Percentiles rank a stretch among this genome's conserved stretches.
Conservation (phyloP, 2,113 vertebrate genomes). For the Butorides virescens region DNA sequence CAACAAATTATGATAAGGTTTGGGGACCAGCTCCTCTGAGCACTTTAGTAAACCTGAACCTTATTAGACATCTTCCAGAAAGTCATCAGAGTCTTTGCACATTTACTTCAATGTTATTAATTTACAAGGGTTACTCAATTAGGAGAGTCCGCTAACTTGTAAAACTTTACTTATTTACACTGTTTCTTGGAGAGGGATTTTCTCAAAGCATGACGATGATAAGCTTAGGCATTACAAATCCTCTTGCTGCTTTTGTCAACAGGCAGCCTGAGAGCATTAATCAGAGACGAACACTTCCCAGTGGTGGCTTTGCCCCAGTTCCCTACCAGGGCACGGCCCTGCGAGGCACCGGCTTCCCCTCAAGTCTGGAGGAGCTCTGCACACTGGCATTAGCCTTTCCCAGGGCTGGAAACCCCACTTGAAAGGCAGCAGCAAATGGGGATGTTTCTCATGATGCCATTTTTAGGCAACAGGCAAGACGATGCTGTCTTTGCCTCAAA, state of each 20-base stretch:
- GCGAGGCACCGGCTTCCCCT: not conserved
- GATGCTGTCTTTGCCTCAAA: not conserved
- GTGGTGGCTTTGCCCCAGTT: not conserved
- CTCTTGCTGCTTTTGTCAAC: conserved; percentile 53
- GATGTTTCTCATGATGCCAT: not conserved
- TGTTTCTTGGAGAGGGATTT: conserved; percentile 37
- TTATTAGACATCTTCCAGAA: conserved; percentile 17
- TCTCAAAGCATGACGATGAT: conserved; percentile 38
- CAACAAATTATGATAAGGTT: not conserved
- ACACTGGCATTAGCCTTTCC: not conserved
- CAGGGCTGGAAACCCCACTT: not conserved
- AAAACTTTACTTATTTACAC: conserved; percentile 68
- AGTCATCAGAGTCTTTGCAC: conserved; percentile 22
- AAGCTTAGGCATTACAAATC: conserved; percentile 58
- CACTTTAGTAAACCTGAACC: not conserved
- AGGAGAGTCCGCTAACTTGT: conserved; percentile 10
- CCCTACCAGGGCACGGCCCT: rapidly evolving
- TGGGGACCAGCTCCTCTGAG: not conserved
- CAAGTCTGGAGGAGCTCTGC: not conserved
- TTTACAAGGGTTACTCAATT: conserved; percentile 53
- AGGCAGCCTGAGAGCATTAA: conserved; percentile 29
- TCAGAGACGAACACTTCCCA: not conserved
- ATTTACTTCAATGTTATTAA: conserved; percentile 62
- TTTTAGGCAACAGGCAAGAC: not conserved
- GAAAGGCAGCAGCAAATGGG: not conserved